A percentile compares a stretch with the other conserved stretches of the same genome.
Conservation (phyloP, 2,888 invertebrate species). For the Leptopterna dolabrata region DNA sequence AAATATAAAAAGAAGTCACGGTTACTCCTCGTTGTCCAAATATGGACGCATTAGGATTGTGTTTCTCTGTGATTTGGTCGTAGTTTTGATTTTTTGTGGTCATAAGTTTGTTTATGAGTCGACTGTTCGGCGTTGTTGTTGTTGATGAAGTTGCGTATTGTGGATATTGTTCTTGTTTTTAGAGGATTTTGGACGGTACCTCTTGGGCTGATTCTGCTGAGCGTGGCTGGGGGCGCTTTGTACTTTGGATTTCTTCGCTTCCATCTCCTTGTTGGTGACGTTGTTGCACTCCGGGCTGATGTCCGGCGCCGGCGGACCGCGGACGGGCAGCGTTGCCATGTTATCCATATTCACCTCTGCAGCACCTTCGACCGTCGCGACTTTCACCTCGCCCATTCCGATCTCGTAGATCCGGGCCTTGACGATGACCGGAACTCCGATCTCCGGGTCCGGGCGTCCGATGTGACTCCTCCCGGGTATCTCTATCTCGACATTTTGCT, state of each 20-base stretch:
- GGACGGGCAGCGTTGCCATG: constrained; percentile 88
- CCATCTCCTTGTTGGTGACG: constrained; percentile 71
- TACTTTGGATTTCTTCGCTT: constrained; percentile 68
- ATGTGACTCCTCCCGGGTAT: constrained; percentile 64
- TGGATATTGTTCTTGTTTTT: background rate
- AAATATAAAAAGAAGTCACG: no score
- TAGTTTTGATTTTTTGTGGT: no score
- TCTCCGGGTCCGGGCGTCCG: constrained; percentile 66
- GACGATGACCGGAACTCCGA: background rate
- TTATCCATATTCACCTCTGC: constrained; percentile 72
- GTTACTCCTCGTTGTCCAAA: no score
- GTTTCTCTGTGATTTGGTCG: no score
- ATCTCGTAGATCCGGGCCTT: constrained; percentile 14
- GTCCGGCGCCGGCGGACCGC: constrained; percentile 65
- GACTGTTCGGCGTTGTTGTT: background rate
- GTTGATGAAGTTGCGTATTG: background rate
- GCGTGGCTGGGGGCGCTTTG: constrained; percentile 64
- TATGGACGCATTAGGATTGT: no score
- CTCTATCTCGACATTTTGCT: constrained; percentile 67
- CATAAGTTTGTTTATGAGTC: background rate
- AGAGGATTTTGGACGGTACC: constrained; percentile 58
- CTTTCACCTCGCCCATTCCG: constrained; percentile 76
- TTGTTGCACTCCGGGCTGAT: constrained; percentile 83
- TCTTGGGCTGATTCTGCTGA: constrained; percentile 73
- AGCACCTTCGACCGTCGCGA: constrained; percentile 87